Conservation (phyloP, 2,888 invertebrate species). For the Scaptomyza reducta region DNA sequence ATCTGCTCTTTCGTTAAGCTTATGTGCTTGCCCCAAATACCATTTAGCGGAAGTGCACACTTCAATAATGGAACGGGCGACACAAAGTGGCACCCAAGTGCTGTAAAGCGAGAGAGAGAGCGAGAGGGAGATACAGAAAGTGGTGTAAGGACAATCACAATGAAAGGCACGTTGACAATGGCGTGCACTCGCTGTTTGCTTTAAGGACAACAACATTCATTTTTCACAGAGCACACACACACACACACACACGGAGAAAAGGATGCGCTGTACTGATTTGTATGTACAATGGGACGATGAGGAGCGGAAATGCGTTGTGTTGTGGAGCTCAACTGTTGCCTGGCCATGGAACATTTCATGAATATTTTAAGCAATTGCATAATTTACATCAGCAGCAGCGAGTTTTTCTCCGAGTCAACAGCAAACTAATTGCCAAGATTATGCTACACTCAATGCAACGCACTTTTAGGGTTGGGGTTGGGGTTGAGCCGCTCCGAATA, state of each 20-base stretch:
- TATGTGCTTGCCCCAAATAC: conserved; percentile 75
- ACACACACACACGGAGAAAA: conserved; percentile 10
- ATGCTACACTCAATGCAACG: conserved; percentile 30
- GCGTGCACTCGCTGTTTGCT: conserved; percentile 17
- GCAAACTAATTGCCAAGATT: conserved; percentile 50
- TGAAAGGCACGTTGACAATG: conserved; percentile 55
- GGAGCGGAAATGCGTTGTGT: neutral
- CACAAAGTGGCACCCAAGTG: conserved; percentile 44
- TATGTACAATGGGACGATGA: neutral
- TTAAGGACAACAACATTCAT: conserved; percentile 45
- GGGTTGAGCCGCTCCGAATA: conserved; percentile 23
- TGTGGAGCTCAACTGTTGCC: conserved; percentile 42
- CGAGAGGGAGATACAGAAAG: neutral
- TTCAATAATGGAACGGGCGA: conserved; percentile 65
- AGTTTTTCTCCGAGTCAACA: conserved; percentile 14
- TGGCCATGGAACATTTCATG: conserved; percentile 38
- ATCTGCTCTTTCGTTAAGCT: conserved; percentile 42
- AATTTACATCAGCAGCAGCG: conserved; percentile 36
- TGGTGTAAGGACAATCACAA: conserved; percentile 42
- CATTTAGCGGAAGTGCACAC: conserved; percentile 76
- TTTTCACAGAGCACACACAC: conserved; percentile 33
- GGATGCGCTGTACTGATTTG: conserved; percentile 37
- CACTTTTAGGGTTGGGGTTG: neutral
- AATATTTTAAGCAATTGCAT: conserved; percentile 58
- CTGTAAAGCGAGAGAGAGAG: conserved; percentile 10